Evolutionary conservation across 1,140 invertebrate genomes (phyloP), one percentile per base, ranked within the genome.

Genomic region (Aricia agestis): DNA sequence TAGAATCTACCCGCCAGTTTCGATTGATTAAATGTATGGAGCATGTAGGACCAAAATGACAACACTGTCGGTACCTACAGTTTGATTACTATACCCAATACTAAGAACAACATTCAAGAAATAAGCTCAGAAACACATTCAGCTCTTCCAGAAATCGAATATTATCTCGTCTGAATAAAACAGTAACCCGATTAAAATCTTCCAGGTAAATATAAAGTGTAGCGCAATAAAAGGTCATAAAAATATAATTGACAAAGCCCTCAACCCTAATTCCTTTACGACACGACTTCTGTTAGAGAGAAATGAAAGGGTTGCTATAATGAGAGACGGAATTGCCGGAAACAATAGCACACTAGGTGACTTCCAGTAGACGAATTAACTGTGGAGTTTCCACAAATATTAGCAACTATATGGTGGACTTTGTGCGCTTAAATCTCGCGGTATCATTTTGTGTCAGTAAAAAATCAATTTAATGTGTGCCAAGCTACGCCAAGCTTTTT

Each of bases 251-350:
- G 45, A 52, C 45, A 52, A 52, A 52, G 45, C 45, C 36, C 45
- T 52, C 45, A 52, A 52, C 45, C 45, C 45, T 52, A 52, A 52
- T 70, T 63, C 71, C 66, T 13, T 42, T 66, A 59, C 15, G 45
- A 63, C 61, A 42, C 63, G 58, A 57, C 59, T 72, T 59, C 68
- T 67, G 42, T 66, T 52, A 52, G 63, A 66, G 32, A 67, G 41
- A 68, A 66, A 72, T 65, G 31, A 69, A 72, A 63, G 59, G 18
- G 59, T 25, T 52, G 13, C 45, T 52, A 52, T 15, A 52, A 13
- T 52, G 45, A 15, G 45, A 13, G 11, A 52, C 13, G 45, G 45
- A 13, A 52, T 52, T 13, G 13, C 45, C 9, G 9, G 36, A 52
- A 52, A 52, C 45, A 52, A 52, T 52, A 52, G 45, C 45, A 15